phyloP scores from a whole-genome alignment of 2,113 vertebrate species.

The Ptilonorhynchus violaceus region DNA sequence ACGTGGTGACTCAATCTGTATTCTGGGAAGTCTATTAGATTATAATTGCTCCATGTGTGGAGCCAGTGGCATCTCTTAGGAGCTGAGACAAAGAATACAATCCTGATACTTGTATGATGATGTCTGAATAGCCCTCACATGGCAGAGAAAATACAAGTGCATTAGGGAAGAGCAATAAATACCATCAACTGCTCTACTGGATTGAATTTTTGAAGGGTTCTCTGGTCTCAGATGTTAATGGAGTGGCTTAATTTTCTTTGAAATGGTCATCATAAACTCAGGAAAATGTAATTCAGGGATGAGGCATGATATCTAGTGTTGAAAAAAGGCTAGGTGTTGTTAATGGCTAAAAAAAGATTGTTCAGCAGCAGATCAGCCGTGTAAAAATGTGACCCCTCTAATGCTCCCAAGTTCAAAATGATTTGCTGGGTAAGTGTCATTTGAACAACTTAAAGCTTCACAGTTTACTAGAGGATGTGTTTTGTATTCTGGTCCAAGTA shows the following conservation, averaged over 20 bases:
- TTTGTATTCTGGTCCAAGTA: conserved; percentile 61
- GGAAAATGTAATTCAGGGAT: background rate
- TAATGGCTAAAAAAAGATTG: conserved; percentile 5
- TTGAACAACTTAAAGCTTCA: conserved; percentile 38
- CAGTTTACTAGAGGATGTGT: conserved; percentile 54
- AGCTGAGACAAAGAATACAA: background rate
- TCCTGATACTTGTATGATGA: background rate
- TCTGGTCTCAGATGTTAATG: conserved; percentile 34
- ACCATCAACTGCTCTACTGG: background rate
- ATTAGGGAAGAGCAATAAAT: conserved; percentile 27
- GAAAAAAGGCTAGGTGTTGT: background rate
- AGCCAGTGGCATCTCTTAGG: background rate
- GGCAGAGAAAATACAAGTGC: background rate
- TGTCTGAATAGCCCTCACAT: background rate
- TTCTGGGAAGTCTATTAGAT: background rate
- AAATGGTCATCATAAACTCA: conserved; percentile 34
- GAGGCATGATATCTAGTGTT: background rate
- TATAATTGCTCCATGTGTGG: background rate
- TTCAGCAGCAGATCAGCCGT: background rate
- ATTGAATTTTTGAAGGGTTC: conserved; percentile 29
- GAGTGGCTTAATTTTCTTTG: conserved; percentile 43
- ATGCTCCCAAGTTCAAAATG: conserved; percentile 42
- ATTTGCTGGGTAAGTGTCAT: conserved; percentile 32
- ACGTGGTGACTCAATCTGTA: background rate
- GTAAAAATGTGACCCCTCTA: conserved; percentile 41